Evolutionary conservation across 1,140 invertebrate genomes (phyloP), one percentile per base, ranked within the genome.

Genomic region (Globodera rostochiensis): DNA sequence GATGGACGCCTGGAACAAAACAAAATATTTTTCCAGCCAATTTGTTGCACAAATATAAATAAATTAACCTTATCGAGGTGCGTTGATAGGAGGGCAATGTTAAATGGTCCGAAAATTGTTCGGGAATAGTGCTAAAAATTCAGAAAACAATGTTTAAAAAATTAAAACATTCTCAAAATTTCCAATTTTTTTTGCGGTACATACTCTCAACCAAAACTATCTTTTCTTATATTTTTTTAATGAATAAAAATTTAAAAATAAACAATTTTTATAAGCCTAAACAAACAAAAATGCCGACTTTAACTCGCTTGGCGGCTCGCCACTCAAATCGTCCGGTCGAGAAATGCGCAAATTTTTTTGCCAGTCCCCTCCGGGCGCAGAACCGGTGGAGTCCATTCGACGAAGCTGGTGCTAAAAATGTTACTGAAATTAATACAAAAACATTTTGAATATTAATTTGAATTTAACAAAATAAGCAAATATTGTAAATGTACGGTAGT

Each of bases 341-440:
- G 53, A 36, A 70, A 74, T 66, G 67, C 74, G 60, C 84, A 84
- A 77, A 84, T 86, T 70, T 73, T 83, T 82, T 70, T 83, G 74
- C 84, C 84, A 85, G 25, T 85, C 84, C n/a, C 80, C 67, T 7
- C 50, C 77, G 9, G 78, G 75, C 36, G 67, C 46, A 36, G 49
- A 70, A 21, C 45, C 81, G 47, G 81, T 84, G 45, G 84, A 84
- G 19, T 85, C 84, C 45, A 85, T 70, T 66, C 84, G 81, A 13
- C 69, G 74, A 45, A 85, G 77, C 8, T 81, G 80, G 74, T 84
- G 79, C 19, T 53, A 45, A 73, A 77, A 64, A 70, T 81, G 67
- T 49, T 5, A 36, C 21, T 64, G 45, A 36, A 46, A 21, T n/a
- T 53, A 9, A 53, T 53, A 9, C 11, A 13, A 53, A 53, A 53